Base-by-base conservation (phyloP, 2,797 vertebrate genomes). In the Antennarius maculatus region DNA sequence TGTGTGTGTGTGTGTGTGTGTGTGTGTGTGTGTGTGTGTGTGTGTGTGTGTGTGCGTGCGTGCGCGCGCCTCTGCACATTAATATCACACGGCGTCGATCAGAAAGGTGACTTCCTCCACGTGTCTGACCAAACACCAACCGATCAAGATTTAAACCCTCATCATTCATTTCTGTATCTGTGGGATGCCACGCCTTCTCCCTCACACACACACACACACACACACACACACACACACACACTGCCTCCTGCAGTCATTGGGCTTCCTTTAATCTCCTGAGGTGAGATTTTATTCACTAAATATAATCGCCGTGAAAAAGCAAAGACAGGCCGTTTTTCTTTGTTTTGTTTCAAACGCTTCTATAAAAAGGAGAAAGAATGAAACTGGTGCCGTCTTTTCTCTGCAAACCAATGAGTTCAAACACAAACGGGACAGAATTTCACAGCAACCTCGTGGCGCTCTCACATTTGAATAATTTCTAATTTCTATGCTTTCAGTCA, bases 401-500 rank as follows among this genome's bases (percentile, higher is more conserved):
- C 15, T 28, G 54, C 51, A 52, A 56, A 72, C 54, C 41, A 66
- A 69, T 61, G 41, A 50, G 45, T 68, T 82, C 62, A 85, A 72
- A 79, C 61, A 61, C 39, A 74, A 83, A 80, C 41, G 61, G 41
- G n/a, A 37, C 62, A 5, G 74, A 84, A 23, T 23, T 23, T 87
- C 87, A 86, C 81, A 69, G 58, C 14, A 60, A 74, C 76, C 61
- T 59, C 18, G 52, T 83, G 73, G 48, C 58, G 23, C 31, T 61
- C 57, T 78, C 69, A 58, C 61, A 90, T 90, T 90, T 87, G 82
- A 90, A 90, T 89, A 85, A 91, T 90, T 86, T 90, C 81, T 83
- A 17, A 88, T 91, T 90, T 86, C 84, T 85, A 86, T 88, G 83
- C 87, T 84, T 83, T 88, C 84, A 77, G 70, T 85, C 80, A 77